Conservation (phyloP, 2,888 invertebrate species). For the Poecilus cupreus region DNA sequence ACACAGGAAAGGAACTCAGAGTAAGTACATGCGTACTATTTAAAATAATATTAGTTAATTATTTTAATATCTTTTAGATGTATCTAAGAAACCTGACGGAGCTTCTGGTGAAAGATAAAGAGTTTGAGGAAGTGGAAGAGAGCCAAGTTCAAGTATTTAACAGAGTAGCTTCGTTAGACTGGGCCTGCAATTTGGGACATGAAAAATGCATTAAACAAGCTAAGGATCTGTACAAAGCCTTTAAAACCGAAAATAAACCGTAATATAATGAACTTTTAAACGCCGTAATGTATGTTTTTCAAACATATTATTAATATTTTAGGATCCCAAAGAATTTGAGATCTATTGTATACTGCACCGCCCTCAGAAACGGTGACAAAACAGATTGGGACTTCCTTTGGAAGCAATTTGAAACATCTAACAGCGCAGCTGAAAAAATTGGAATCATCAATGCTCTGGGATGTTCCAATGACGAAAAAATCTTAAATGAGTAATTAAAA, state of each 20-base stretch:
- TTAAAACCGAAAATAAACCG: constrained; percentile 65
- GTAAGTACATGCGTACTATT: background rate
- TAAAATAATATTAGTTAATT: background rate
- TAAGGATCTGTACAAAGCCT: constrained; percentile 70
- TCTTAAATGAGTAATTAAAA: constrained; percentile 75
- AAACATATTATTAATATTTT: constrained; percentile 61
- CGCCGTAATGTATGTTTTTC: constrained; percentile 33
- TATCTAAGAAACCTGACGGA: constrained; percentile 61
- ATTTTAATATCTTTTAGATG: background rate
- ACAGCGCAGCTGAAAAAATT: constrained; percentile 82
- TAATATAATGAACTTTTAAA: background rate
- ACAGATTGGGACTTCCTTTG: constrained; percentile 81
- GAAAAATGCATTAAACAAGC: constrained; percentile 76
- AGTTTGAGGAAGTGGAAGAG: constrained; percentile 61
- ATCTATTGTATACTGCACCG: constrained; percentile 84
- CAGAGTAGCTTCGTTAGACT: constrained; percentile 76
- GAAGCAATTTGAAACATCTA: constrained; percentile 75
- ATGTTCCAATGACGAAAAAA: constrained; percentile 76
- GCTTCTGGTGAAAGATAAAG: constrained; percentile 60
- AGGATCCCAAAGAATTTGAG: constrained; percentile 80
- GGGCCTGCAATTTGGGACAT: constrained; percentile 80
- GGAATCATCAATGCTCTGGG: constrained; percentile 80
- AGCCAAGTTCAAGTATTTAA: constrained; percentile 76
- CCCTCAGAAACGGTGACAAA: constrained; percentile 77
- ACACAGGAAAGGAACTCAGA: constrained; percentile 61